Conservation (phyloP, 2,888 invertebrate species). For the Piscicola geometra region DNA sequence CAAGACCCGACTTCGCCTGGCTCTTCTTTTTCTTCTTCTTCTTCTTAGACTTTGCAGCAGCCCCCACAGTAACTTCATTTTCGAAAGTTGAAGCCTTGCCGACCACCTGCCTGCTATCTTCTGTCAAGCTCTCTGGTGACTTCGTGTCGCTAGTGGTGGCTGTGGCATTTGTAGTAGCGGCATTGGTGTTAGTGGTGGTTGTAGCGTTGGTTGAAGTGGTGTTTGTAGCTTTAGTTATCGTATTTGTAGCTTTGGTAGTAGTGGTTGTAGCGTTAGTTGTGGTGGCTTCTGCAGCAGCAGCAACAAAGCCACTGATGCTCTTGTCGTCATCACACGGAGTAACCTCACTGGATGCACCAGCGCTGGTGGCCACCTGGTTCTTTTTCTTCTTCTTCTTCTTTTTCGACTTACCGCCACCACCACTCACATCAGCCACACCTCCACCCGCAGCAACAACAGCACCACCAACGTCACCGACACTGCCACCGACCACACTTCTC, state of each 20-base stretch:
- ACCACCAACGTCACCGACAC: no score
- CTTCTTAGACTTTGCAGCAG: not conserved
- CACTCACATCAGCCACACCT: no score
- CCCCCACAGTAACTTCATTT: not conserved
- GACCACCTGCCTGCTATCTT: no score
- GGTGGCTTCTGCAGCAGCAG: not conserved
- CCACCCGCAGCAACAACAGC: no score
- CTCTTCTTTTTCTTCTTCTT: constrained; percentile 1
- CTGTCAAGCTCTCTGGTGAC: not conserved
- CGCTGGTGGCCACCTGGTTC: not conserved
- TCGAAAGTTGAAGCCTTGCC: no score
- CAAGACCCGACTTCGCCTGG: not conserved
- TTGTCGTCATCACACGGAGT: not conserved
- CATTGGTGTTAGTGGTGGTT: no score
- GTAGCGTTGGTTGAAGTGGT: no score
- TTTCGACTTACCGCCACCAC: no score
- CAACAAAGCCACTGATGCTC: not conserved
- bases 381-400: constrained; percentile 8
- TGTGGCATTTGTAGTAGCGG: not conserved
- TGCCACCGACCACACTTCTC: no score
- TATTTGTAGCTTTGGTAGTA: no score
- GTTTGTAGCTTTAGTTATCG: no score
- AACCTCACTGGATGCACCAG: not conserved
- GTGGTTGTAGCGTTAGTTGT: not conserved
- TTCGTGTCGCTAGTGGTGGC: not conserved